Conservation (phyloP, 2,888 invertebrate species). For the Drosophila subsilvestris region DNA sequence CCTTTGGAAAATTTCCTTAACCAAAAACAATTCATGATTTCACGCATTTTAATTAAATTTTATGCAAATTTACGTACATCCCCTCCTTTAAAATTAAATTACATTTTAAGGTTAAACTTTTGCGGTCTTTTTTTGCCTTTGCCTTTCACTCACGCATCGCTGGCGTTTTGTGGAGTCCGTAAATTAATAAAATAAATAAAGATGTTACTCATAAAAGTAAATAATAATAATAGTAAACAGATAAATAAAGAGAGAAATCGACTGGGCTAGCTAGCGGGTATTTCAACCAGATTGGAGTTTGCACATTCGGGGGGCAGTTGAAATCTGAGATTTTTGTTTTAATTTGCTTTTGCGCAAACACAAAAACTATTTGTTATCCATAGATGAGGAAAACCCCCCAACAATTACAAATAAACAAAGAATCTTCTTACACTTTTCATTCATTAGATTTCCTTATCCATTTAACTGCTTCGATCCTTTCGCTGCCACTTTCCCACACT, state of each 20-base stretch:
- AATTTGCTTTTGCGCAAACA: neutral
- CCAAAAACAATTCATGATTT: neutral
- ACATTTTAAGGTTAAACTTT: slow-evolving; percentile 25
- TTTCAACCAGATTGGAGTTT: neutral
- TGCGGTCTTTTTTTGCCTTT: slow-evolving; percentile 24
- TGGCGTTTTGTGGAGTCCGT: slow-evolving; percentile 26
- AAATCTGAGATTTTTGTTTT: neutral
- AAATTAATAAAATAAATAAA: slow-evolving; percentile 50
- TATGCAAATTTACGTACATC: slow-evolving; percentile 24
- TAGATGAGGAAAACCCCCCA: no score
- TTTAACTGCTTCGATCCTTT: neutral
- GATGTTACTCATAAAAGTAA: slow-evolving; percentile 22
- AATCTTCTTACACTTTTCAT: neutral
- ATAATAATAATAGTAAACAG: slow-evolving; percentile 18
- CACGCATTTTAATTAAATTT: slow-evolving; percentile 37
- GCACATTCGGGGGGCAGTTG: no score
- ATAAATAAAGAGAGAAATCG: slow-evolving; percentile 8
- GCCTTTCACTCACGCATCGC: slow-evolving; percentile 48
- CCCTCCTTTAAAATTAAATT: slow-evolving; percentile 22
- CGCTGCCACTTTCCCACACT: neutral
- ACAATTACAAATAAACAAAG: no score
- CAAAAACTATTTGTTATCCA: no score
- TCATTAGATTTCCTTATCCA: neutral
- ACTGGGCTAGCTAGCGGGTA: neutral
- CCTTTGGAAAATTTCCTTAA: slow-evolving; percentile 6